These are phyloP conservation scores for Tetrax tetrax DNA, from an alignment of 2,113 vertebrate species.

Conservation along the genomic window DNA sequence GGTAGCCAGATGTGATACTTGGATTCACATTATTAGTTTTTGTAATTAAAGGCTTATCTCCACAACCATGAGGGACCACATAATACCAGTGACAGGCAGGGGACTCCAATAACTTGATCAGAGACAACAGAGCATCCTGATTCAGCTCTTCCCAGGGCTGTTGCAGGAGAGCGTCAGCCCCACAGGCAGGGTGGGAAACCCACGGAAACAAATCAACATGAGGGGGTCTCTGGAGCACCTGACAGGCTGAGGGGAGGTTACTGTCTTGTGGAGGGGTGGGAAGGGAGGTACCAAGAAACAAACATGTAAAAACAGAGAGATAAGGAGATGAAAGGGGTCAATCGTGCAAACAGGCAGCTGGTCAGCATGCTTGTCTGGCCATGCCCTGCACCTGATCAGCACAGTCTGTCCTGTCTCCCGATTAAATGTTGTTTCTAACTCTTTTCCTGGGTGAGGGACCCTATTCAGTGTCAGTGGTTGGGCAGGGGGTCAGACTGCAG, in stretches of 20 bases:
- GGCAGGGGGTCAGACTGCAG: background rate
- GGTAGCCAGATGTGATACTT: background rate
- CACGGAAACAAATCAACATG: accelerated
- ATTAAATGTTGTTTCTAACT: background rate
- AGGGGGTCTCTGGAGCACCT: background rate
- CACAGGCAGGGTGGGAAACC: background rate
- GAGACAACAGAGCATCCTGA: background rate
- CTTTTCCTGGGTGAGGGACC: background rate
- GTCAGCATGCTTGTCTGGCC: background rate
- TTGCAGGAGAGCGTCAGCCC: background rate
- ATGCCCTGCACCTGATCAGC: background rate
- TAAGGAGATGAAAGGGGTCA: background rate
- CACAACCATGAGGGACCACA: accelerated
- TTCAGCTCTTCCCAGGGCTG: background rate
- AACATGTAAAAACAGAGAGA: background rate
- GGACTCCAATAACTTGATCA: background rate
- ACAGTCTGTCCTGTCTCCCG: background rate
- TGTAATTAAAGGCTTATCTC: background rate
- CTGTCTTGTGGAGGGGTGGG: background rate
- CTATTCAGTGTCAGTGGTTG: background rate
- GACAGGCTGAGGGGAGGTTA: background rate
- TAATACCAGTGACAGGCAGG: background rate
- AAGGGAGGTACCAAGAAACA: background rate
- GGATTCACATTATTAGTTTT: background rate
- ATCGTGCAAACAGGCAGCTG: background rate